phyloP scores from a whole-genome alignment of 1,140 invertebrate species.

The Reticulitermes speratus region DNA sequence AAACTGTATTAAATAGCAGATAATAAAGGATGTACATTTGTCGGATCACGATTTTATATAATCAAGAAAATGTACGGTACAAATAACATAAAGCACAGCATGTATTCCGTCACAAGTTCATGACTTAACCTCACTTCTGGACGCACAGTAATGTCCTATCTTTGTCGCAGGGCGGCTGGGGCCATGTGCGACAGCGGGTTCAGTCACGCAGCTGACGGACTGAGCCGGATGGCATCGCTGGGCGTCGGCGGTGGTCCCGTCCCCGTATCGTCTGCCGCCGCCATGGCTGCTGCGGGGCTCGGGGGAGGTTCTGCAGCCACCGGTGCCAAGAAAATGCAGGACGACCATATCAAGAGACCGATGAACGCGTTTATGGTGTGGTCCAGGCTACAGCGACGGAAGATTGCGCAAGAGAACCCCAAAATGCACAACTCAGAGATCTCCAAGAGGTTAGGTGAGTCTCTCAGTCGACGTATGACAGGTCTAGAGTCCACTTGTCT shows the following conservation, averaged over 20 bases:
- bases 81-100: too few relatives aligned
- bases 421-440: conserved; percentile 99
- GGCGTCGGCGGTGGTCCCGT: conserved; percentile 40
- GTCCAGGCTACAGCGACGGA: conserved; percentile 79
- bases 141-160: background rate
- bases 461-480: background rate
- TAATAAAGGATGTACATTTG: too few relatives aligned
- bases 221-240: conserved; percentile 48
- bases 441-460: conserved; percentile 86
- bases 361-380: conserved; percentile 79
- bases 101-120: too few relatives aligned
- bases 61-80: too few relatives aligned
- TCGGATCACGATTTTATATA: too few relatives aligned
- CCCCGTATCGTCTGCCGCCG: conserved; percentile 45
- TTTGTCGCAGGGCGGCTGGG: conserved; percentile 50
- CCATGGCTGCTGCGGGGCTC: conserved; percentile 46
- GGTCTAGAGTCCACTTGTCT: background rate
- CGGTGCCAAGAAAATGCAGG: conserved; percentile 47
- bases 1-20: too few relatives aligned
- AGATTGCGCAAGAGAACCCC: conserved; percentile 96
- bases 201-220: conserved; percentile 47
- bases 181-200: conserved; percentile 48
- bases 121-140: too few relatives aligned
- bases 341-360: conserved; percentile 61
- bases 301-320: conserved; percentile 41